Evolutionary conservation across 2,113 vertebrate species (phyloP).

Genomic region (Gallinago media): DNA sequence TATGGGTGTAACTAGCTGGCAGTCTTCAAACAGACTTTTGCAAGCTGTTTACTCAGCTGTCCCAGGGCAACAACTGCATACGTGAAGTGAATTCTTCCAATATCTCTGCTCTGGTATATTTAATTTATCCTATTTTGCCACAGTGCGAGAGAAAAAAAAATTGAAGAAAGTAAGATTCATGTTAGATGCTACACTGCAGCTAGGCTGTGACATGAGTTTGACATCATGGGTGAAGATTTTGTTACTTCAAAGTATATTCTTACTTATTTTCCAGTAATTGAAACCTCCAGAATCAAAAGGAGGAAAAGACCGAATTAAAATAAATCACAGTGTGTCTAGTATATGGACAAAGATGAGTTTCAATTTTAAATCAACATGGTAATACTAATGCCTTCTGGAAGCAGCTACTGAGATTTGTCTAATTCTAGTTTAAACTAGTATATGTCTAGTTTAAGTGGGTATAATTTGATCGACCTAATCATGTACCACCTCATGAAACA

Average conservation of each 20-base stretch:
- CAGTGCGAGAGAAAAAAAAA: slow-evolving; percentile 22
- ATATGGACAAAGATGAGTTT: neutral
- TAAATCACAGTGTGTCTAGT: neutral
- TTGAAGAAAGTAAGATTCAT: neutral
- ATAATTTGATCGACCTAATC: neutral
- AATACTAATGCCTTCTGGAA: neutral
- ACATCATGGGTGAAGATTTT: neutral
- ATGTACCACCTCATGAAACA: neutral
- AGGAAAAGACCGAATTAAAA: neutral
- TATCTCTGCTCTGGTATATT: slow-evolving; percentile 74
- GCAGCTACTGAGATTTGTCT: neutral
- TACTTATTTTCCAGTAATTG: neutral
- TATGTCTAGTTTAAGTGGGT: neutral
- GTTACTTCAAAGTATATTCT: neutral
- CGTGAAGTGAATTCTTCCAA: slow-evolving; percentile 79
- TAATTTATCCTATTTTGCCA: slow-evolving; percentile 75
- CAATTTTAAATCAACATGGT: neutral
- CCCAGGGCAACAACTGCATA: slow-evolving; percentile 80
- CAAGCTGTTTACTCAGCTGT: slow-evolving; percentile 88
- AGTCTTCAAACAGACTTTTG: slow-evolving; percentile 80
- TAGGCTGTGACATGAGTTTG: neutral
- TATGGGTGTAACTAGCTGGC: slow-evolving; percentile 87
- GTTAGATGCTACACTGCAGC: neutral
- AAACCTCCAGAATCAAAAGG: neutral
- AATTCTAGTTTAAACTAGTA: neutral